Evolutionary conservation across 2,113 vertebrate genomes (phyloP).

Genomic region (Anolis carolinensis): DNA sequence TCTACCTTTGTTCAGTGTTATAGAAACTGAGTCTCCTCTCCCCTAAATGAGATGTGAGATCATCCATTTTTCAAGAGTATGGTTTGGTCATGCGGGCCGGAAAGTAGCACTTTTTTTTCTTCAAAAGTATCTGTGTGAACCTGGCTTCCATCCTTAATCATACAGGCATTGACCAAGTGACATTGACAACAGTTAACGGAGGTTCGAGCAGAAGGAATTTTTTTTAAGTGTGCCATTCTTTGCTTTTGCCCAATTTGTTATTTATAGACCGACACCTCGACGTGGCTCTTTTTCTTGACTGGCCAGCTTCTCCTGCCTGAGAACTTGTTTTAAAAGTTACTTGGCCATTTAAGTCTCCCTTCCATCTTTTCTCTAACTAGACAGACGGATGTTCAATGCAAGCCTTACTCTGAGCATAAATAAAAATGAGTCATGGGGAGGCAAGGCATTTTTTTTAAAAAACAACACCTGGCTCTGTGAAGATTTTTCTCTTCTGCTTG

Average conservation of each 20-base stretch:
- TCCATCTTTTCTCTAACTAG: neutral
- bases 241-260: neutral
- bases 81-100: neutral
- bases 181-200: slow-evolving; percentile 7
- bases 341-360: neutral
- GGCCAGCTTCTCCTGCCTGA: neutral
- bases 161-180: neutral
- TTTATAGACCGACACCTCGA: neutral
- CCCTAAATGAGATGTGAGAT: neutral
- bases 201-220: neutral
- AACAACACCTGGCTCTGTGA: neutral
- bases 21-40: neutral
- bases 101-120: neutral
- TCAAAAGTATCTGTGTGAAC: neutral
- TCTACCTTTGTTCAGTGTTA: neutral
- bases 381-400: neutral
- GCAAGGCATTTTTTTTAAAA: slow-evolving; percentile 8
- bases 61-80: neutral
- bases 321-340: neutral
- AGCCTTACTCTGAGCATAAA: slow-evolving; percentile 6
- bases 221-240: neutral
- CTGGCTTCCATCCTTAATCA: slow-evolving; percentile 17
- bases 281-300: neutral
- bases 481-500: slow-evolving; percentile 13
- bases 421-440: slow-evolving; percentile 26